Percentiles rank a stretch among this genome's conserved stretches.
These are phyloP conservation scores for Aethes cnicana DNA, from an alignment of 2,888 invertebrate species.

Conservation along the genomic window DNA sequence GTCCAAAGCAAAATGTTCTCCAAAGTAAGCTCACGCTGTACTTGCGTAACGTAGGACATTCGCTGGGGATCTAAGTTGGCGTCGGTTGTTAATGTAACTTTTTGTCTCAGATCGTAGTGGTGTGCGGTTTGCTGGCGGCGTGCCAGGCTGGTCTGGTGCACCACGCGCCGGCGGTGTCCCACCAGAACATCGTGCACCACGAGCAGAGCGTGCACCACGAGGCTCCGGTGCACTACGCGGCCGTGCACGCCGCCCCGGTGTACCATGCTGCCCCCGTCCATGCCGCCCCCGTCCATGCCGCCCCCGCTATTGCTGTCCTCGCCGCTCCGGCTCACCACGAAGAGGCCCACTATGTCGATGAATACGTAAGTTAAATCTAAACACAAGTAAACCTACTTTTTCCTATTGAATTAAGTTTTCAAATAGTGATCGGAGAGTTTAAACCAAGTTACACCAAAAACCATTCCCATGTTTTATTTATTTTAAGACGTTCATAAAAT, in stretches of 20 bases:
- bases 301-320: conserved; percentile 37
- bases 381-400: background rate
- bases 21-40: conserved; percentile 68
- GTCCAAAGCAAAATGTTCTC: conserved; percentile 76
- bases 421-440: no score
- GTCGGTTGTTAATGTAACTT: conserved; percentile 20
- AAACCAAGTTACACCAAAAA: no score
- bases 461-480: no score
- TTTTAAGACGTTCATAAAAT: no score
- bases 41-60: conserved; percentile 52
- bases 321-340: conserved; percentile 50
- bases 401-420: background rate
- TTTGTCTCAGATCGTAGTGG: conserved; percentile 54
- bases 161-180: conserved; percentile 73
- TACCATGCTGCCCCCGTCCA: conserved; percentile 41
- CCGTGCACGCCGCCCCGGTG: conserved; percentile 43
- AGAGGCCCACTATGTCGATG: conserved; percentile 70
- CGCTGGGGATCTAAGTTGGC: conserved; percentile 30
- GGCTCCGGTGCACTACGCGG: conserved; percentile 58
- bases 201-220: conserved; percentile 65
- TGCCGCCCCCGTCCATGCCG: conserved; percentile 35
- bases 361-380: conserved; percentile 59
- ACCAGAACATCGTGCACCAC: conserved; percentile 74
- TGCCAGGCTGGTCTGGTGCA: conserved; percentile 70
- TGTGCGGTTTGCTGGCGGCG: conserved; percentile 62